These are phyloP conservation scores for Oegoconia quadripuncta DNA, from an alignment of 2,888 invertebrate species.

Conservation along the genomic window DNA sequence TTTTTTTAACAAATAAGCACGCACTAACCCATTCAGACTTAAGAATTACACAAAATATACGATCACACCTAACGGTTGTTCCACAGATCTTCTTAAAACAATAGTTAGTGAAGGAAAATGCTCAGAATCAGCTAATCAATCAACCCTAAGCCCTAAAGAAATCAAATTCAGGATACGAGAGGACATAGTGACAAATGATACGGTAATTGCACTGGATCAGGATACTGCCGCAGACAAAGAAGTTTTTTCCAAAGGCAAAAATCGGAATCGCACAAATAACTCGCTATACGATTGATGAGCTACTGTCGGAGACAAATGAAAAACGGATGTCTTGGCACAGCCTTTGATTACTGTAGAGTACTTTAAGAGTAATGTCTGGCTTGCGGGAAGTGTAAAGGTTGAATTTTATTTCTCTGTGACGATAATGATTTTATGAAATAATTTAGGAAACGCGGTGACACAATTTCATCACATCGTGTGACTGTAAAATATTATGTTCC, in stretches of 20 bases:
- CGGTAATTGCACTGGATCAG: slow-evolving; percentile 63
- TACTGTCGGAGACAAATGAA: slow-evolving; percentile 51
- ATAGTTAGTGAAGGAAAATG: slow-evolving; percentile 6
- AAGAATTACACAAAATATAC: too few relatives aligned
- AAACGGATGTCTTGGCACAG: slow-evolving; percentile 42
- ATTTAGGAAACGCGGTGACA: too few relatives aligned
- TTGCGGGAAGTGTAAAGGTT: too few relatives aligned
- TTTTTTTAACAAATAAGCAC: too few relatives aligned
- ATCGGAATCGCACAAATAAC: slow-evolving; percentile 56
- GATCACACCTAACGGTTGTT: not conserved
- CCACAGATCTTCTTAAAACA: slow-evolving; percentile 1
- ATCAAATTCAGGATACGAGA: slow-evolving; percentile 51
- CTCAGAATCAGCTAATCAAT: slow-evolving; percentile 60
- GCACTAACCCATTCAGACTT: too few relatives aligned
- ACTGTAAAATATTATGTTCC: too few relatives aligned
- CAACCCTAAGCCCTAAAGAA: slow-evolving; percentile 58
- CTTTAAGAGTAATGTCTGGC: slow-evolving; percentile 1
- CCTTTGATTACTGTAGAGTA: slow-evolving; percentile 40
- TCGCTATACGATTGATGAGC: slow-evolving; percentile 64
- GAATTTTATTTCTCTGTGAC: too few relatives aligned
- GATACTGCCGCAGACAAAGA: slow-evolving; percentile 53
- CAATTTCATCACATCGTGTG: too few relatives aligned
- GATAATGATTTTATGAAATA: too few relatives aligned
- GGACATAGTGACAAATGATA: slow-evolving; percentile 66
- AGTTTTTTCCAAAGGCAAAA: slow-evolving; percentile 44